Evolutionary conservation across 1,140 invertebrate species (phyloP).

Genomic region (Penaeus japonicus): DNA sequence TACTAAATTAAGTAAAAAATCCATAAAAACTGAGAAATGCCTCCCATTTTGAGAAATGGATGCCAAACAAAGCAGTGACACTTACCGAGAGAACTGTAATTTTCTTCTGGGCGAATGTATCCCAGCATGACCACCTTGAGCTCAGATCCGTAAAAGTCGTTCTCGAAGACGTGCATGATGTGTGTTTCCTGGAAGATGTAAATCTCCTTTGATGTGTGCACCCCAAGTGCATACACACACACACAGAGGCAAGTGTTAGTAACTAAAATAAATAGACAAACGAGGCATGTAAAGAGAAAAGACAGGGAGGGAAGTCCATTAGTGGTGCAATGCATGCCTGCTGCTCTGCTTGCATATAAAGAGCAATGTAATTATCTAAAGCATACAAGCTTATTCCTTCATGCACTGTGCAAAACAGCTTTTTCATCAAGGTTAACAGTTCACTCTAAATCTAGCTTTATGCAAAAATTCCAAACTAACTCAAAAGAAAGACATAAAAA

Average conservation of each 20-base stretch:
- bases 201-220: slow-evolving; percentile 37
- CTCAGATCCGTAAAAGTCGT: slow-evolving; percentile 86
- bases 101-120: slow-evolving; percentile 82
- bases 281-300: not conserved
- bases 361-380: no score
- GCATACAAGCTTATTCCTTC: no score
- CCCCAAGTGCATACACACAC: slow-evolving; percentile 7
- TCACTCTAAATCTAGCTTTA: no score
- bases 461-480: no score
- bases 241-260: not conserved
- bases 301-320: no score
- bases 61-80: not conserved
- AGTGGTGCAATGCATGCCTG: no score
- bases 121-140: slow-evolving; percentile 83
- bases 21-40: not conserved
- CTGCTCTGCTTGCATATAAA: no score
- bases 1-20: no score
- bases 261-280: not conserved
- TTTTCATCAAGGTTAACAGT: no score
- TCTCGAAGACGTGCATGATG: slow-evolving; percentile 82
- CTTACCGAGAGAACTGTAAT: slow-evolving; percentile 80
- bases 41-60: not conserved
- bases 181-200: slow-evolving; percentile 81
- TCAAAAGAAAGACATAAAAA: no score
- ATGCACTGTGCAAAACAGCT: no score